Evolutionary conservation across 2,888 invertebrate genomes (phyloP).

Genomic region (Lithophane socia): DNA sequence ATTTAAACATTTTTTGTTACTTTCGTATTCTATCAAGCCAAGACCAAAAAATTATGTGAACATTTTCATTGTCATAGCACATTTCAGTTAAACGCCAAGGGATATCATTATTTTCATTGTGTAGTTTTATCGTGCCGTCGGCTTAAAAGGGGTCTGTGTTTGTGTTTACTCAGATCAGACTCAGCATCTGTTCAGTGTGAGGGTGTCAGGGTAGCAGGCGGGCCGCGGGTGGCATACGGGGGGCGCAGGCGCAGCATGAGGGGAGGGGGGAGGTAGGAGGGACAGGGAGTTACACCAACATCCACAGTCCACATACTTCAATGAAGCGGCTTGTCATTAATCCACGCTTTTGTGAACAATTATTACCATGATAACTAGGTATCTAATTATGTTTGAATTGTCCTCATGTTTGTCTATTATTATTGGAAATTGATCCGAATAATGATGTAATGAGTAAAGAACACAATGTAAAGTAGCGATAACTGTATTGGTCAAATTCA

Average conservation of each 20-base stretch:
- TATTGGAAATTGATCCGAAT: slow-evolving; percentile 33
- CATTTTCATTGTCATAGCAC: slow-evolving; percentile 34
- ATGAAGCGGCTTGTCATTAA: slow-evolving; percentile 73
- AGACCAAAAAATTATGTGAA: background rate
- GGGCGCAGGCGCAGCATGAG: slow-evolving; percentile 41
- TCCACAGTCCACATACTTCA: slow-evolving; percentile 69
- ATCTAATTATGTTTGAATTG: slow-evolving; percentile 49
- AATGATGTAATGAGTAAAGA: slow-evolving; percentile 18
- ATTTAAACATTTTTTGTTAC: slow-evolving; percentile 8
- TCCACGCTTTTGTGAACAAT: slow-evolving; percentile 70
- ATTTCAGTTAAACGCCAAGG: slow-evolving; percentile 51
- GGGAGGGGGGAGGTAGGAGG: slow-evolving; percentile 34
- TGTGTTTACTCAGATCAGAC: slow-evolving; percentile 77
- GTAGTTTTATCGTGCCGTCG: slow-evolving; percentile 66
- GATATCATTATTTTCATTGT: slow-evolving; percentile 64
- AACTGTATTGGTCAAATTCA: slow-evolving; percentile 25
- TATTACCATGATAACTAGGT: slow-evolving; percentile 59
- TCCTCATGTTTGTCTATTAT: slow-evolving; percentile 33
- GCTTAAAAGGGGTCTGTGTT: slow-evolving; percentile 73
- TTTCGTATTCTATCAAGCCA: background rate
- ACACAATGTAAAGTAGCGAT: background rate
- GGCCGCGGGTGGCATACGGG: slow-evolving; percentile 46
- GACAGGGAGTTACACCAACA: slow-evolving; percentile 61
- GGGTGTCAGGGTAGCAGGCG: slow-evolving; percentile 67
- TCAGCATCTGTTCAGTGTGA: slow-evolving; percentile 76